These are phyloP conservation scores for Parus major DNA, from an alignment of 2,113 vertebrate species.

Conservation along the genomic window DNA sequence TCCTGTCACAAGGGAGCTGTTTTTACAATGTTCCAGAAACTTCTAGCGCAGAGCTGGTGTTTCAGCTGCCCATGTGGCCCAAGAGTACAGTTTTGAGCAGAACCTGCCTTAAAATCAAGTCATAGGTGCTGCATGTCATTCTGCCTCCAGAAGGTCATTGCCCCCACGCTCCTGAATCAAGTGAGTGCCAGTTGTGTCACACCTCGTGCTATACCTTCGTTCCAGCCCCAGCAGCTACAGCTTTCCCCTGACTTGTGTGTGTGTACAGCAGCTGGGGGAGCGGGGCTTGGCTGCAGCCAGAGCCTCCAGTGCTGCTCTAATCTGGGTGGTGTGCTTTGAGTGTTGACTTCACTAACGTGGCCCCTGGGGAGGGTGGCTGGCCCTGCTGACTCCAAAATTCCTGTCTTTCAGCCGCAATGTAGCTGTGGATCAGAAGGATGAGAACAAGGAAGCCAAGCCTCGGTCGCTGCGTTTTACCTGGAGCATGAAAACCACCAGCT, in stretches of 20 bases:
- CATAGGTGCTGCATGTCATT: neutral
- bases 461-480: slow-evolving; percentile 97
- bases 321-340: neutral
- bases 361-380: neutral
- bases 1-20: neutral
- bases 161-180: neutral
- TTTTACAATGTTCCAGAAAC: slow-evolving; percentile 36
- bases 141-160: neutral
- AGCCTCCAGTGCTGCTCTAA: neutral
- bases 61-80: neutral
- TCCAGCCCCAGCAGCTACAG: neutral
- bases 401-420: slow-evolving; percentile 91
- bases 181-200: neutral
- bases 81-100: neutral
- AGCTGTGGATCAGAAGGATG: slow-evolving; percentile 94
- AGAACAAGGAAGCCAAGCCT: slow-evolving; percentile 93
- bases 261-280: neutral
- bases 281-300: neutral
- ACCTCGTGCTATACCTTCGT: neutral
- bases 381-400: neutral
- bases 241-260: neutral
- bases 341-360: neutral
- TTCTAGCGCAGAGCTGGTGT: neutral
- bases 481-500: slow-evolving; percentile 99
- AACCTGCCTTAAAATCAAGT: neutral